Conservation (phyloP, 2,113 vertebrate genomes). For the Myiozetetes cayanensis region DNA sequence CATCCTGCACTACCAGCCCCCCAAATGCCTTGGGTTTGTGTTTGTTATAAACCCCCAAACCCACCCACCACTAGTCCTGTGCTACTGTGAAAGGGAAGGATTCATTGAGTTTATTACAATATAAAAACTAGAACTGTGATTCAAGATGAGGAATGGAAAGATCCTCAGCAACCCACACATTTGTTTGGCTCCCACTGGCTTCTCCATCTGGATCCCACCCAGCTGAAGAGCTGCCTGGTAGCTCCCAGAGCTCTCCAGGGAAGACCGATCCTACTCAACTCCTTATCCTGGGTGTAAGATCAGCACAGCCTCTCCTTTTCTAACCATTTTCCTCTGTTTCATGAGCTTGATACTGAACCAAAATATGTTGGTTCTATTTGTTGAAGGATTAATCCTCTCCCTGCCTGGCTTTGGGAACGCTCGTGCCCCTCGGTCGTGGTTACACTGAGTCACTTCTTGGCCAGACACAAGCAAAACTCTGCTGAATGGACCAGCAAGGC, state of each 20-base stretch:
- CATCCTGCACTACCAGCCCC: not conserved
- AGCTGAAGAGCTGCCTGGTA: not conserved
- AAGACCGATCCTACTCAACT: not conserved
- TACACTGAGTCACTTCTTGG: constrained; percentile 48
- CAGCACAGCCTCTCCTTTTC: not conserved
- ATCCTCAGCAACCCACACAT: not conserved
- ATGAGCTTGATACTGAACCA: not conserved
- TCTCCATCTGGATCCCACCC: not conserved
- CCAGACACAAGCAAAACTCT: constrained; percentile 13
- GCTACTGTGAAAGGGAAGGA: not conserved
- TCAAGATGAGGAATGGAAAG: not conserved
- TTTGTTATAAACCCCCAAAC: not conserved
- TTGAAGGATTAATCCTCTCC: not conserved
- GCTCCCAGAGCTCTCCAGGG: not conserved
- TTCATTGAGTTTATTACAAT: not conserved
- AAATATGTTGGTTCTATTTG: not conserved
- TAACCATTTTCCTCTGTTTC: not conserved
- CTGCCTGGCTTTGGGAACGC: not conserved
- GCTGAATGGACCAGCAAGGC: constrained; percentile 24
- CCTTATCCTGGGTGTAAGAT: constrained; percentile 5
- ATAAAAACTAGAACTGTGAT: not conserved
- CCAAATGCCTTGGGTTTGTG: not conserved
- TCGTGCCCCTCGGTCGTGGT: not conserved
- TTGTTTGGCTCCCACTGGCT: not conserved
- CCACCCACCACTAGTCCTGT: not conserved